phyloP scores from a whole-genome alignment of 2,113 vertebrate genomes.

The Erpornis zantholeuca region DNA sequence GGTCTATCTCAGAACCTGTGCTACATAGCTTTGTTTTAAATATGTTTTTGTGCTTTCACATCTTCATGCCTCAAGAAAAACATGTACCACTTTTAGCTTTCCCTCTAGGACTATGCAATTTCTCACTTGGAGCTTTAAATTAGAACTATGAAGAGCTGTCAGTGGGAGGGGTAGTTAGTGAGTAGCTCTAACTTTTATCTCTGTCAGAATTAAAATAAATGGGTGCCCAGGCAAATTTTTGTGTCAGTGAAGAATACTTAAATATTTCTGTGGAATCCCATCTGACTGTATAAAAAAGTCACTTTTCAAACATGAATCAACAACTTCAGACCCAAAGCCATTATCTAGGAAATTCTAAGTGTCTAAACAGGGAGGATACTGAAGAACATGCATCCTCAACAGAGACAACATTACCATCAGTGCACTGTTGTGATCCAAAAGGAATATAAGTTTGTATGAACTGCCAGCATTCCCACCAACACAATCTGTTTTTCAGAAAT shows the following conservation, averaged over 20 bases:
- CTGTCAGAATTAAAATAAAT: not conserved
- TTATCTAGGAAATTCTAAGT: not conserved
- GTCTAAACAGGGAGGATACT: not conserved
- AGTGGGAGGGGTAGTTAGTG: not conserved
- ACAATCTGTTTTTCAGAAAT: not conserved
- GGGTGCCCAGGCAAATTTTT: not conserved
- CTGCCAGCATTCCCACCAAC: not conserved
- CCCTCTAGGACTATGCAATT: not conserved
- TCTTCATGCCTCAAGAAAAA: not conserved
- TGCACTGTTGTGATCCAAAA: not conserved
- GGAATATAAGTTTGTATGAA: not conserved
- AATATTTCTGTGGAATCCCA: not conserved
- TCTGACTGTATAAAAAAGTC: not conserved
- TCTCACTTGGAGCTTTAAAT: not conserved
- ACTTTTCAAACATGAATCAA: not conserved
- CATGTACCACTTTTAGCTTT: not conserved
- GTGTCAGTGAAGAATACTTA: not conserved
- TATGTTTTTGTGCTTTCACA: not conserved
- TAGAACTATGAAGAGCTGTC: not conserved
- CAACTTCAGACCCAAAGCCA: not conserved
- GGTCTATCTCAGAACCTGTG: not conserved
- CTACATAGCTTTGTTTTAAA: not conserved
- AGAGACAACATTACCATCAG: not conserved
- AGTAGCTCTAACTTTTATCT: not conserved
- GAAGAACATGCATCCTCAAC: not conserved